phyloP scores from a whole-genome alignment of 23 tunicate species.

The Oikopleura albicans region DNA sequence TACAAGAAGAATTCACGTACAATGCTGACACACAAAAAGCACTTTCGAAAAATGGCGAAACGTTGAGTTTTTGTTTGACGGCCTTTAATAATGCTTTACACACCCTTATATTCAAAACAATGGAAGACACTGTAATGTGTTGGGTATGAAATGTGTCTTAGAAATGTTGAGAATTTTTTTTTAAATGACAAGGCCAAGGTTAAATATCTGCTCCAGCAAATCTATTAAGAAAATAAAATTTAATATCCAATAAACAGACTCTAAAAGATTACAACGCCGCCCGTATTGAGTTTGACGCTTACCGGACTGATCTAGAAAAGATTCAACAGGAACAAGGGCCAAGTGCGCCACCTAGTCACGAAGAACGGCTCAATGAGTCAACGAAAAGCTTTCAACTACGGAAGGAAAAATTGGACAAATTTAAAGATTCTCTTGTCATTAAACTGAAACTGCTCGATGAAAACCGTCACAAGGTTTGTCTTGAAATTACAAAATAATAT shows the following conservation, averaged over 20 bases:
- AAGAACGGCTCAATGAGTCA: not conserved
- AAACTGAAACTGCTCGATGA: not conserved
- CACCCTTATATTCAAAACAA: not conserved
- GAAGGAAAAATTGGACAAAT: not conserved
- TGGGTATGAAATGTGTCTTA: too few species aligned
- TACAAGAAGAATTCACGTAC: not conserved
- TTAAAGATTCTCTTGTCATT: not conserved
- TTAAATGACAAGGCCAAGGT: too few species aligned
- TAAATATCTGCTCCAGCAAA: not conserved
- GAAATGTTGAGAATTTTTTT: too few species aligned
- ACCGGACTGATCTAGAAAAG: not conserved
- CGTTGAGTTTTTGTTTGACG: not conserved
- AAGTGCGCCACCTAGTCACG: not conserved
- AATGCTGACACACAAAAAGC: not conserved
- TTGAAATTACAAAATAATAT: not conserved
- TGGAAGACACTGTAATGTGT: not conserved
- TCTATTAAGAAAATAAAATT: not conserved
- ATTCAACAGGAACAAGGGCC: not conserved
- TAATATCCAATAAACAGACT: not conserved
- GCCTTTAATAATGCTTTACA: not conserved
- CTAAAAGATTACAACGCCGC: not conserved
- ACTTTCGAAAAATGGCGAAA: not conserved
- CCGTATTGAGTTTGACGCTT: not conserved
- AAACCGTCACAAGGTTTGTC: not conserved
- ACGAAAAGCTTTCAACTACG: not conserved